Conservation (phyloP, 2,797 vertebrate genomes). For the Gobionotothen gibberifrons region DNA sequence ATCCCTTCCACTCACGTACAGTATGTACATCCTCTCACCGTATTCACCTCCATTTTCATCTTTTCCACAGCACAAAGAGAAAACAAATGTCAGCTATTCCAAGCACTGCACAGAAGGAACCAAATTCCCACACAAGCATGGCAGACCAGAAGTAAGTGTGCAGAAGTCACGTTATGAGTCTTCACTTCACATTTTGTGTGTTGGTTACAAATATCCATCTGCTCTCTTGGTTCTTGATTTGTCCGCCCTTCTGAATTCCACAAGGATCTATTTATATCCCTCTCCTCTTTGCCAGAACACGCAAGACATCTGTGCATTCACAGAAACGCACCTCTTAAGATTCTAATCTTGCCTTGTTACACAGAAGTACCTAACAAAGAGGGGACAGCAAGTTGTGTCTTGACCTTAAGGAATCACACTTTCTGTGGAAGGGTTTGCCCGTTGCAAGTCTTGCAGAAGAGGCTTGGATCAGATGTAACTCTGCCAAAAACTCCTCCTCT, state of each 20-base stretch:
- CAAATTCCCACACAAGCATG: constrained; percentile 70
- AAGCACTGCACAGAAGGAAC: constrained; percentile 62
- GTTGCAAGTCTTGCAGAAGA: constrained; percentile 15
- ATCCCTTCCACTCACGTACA: background rate
- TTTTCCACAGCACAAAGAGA: constrained; percentile 81
- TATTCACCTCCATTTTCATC: constrained; percentile 55
- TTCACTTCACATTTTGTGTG: constrained; percentile 24
- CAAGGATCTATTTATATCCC: constrained; percentile 64
- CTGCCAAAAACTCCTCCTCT: constrained; percentile 6
- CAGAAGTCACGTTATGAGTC: background rate
- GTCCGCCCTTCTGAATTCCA: constrained; percentile 52
- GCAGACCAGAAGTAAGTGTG: constrained; percentile 82
- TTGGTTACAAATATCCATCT: constrained; percentile 27
- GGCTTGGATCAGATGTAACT: constrained; percentile 14
- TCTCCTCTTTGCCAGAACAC: constrained; percentile 53
- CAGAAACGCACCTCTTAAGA: constrained; percentile 32
- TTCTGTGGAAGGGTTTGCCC: constrained; percentile 6
- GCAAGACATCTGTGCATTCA: constrained; percentile 52
- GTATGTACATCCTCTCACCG: constrained; percentile 23
- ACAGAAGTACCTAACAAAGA: constrained; percentile 10
- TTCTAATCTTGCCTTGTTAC: constrained; percentile 24
- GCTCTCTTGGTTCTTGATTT: constrained; percentile 41
- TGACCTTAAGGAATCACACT: constrained; percentile 34
- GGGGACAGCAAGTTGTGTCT: constrained; percentile 45
- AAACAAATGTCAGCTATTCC: constrained; percentile 67